A percentile compares a stretch with the other conserved stretches of the same genome.
Conservation (phyloP, 2,888 invertebrate species). For the Deilephila elpenor region DNA sequence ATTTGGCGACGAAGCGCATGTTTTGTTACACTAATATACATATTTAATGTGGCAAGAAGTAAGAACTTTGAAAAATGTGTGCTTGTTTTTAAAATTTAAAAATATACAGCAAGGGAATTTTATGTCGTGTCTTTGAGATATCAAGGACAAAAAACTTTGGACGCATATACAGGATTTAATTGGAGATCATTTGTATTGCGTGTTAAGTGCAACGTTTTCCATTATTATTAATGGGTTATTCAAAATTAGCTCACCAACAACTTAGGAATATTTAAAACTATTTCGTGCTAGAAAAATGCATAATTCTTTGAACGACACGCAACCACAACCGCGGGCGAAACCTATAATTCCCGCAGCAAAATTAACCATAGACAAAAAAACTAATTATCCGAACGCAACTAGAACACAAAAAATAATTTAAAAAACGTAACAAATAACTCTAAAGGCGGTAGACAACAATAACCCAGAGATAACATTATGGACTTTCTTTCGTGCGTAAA, state of each 20-base stretch:
- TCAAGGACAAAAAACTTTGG: too few relatives aligned
- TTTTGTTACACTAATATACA: background rate
- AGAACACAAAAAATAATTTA: conserved; percentile 22
- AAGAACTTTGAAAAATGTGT: background rate
- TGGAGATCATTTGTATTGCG: too few relatives aligned
- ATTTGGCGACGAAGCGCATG: conserved; percentile 1
- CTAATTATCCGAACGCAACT: conserved; percentile 19
- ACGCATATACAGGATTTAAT: too few relatives aligned
- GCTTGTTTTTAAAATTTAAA: too few relatives aligned
- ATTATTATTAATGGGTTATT: too few relatives aligned
- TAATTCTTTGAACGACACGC: background rate
- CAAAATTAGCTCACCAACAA: too few relatives aligned
- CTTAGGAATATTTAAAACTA: too few relatives aligned
- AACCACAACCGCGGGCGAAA: background rate
- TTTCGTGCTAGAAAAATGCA: too few relatives aligned
- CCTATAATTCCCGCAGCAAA: conserved; percentile 13
- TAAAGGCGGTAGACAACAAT: conserved; percentile 37
- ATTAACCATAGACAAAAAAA: conserved; percentile 14
- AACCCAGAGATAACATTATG: conserved; percentile 54
- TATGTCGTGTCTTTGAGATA: too few relatives aligned
- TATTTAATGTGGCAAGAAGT: background rate
- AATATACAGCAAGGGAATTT: too few relatives aligned
- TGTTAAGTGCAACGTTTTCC: too few relatives aligned
- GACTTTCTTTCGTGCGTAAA: conserved; percentile 63
- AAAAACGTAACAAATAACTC: conserved; percentile 26